Conservation (phyloP, 2,113 vertebrate genomes). For the Syrmaticus mikado region DNA sequence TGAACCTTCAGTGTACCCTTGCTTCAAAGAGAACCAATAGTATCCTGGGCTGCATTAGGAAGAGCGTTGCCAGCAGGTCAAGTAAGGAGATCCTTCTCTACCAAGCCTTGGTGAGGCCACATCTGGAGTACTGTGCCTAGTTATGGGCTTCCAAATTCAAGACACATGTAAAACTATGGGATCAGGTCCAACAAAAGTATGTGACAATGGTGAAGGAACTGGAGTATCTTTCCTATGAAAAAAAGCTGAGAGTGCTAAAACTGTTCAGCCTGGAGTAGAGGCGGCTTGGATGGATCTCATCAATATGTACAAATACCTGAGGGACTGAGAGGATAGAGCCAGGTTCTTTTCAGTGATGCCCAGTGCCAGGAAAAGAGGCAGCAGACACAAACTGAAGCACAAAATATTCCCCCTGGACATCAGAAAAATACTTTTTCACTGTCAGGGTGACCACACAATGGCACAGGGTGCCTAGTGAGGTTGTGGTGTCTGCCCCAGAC, state of each 20-base stretch:
- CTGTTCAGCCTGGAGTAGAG: neutral
- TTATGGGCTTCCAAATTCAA: neutral
- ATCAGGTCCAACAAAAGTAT: neutral
- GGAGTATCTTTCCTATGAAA: neutral
- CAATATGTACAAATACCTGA: neutral
- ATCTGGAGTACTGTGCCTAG: fast-evolving
- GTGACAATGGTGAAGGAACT: neutral
- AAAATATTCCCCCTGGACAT: neutral
- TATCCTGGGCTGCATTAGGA: neutral
- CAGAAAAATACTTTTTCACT: neutral
- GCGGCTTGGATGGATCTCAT: neutral
- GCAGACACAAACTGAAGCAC: neutral
- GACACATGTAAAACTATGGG: neutral
- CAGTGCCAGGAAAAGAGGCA: neutral
- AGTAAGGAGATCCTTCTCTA: neutral
- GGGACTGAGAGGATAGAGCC: neutral
- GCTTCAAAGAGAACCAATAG: neutral
- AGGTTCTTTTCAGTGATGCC: neutral
- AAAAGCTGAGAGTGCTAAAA: neutral
- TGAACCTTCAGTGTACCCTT: neutral
- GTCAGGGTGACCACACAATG: neutral
- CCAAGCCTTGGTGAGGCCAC: neutral
- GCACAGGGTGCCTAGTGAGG: neutral
- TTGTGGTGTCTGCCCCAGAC: neutral
- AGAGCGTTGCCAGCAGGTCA: fast-evolving